A percentile compares a stretch with the other conserved stretches of the same genome.
Conservation (phyloP, 53 echinoderm and acorn worm species). For the Mesocentrotus franciscanus region DNA sequence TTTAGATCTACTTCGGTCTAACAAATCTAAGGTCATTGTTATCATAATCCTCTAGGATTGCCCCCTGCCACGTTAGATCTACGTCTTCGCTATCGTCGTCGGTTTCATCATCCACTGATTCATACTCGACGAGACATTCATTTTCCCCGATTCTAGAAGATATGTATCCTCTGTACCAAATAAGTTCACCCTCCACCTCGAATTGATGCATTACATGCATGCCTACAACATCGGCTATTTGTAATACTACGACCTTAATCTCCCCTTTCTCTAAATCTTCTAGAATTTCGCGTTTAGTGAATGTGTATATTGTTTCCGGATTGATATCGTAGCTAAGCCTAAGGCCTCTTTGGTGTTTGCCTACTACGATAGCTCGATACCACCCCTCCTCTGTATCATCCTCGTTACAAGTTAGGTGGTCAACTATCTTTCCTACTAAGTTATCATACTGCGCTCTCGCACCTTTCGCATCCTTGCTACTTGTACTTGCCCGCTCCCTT, state of each 20-base stretch:
- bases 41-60: not conserved
- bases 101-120: not conserved
- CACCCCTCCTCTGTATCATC: not conserved
- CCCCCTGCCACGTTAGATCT: not conserved
- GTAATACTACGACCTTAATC: not conserved
- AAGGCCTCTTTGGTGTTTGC: constrained; percentile 11
- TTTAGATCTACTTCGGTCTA: not conserved
- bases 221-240: not conserved
- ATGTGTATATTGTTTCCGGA: not conserved
- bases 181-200: not conserved
- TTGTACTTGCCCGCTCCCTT: not conserved
- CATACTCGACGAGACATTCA: constrained; percentile 42
- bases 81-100: not conserved
- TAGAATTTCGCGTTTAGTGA: not conserved
- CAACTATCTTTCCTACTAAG: constrained; percentile 45
- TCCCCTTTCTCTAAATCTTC: constrained; percentile 48
- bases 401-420: not conserved
- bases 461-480: not conserved
- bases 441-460: not conserved
- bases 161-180: constrained; percentile 38
- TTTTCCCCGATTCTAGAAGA: not conserved
- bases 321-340: constrained; percentile 5
- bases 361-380: constrained; percentile 2
- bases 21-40: not conserved
- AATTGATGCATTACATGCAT: constrained; percentile 49